Evolutionary conservation across 2,888 invertebrate species (phyloP).

Genomic region (Mycalesis mineus): DNA sequence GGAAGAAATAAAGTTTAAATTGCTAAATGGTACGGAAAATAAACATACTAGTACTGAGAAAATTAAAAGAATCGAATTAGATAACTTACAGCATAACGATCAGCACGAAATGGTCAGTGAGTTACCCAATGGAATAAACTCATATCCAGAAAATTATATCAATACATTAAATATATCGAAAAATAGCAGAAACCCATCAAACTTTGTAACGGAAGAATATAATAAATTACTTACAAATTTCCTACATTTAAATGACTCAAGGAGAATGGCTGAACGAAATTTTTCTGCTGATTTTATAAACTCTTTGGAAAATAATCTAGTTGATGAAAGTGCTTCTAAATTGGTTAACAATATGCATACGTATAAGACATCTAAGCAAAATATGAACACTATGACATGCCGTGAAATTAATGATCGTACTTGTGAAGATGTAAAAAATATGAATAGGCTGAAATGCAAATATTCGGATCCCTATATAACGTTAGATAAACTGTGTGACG

Average conservation of each 20-base stretch:
- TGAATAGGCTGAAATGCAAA: slow-evolving; percentile 46
- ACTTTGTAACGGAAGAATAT: slow-evolving; percentile 30
- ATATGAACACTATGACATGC: neutral
- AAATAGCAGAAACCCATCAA: slow-evolving; percentile 27
- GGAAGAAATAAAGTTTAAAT: slow-evolving; percentile 45
- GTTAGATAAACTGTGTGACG: slow-evolving; percentile 52
- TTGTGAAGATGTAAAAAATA: slow-evolving; percentile 43
- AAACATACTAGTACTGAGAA: neutral
- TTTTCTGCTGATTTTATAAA: neutral
- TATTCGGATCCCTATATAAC: slow-evolving; percentile 37
- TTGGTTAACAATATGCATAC: neutral
- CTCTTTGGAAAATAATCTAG: neutral
- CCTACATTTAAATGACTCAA: neutral
- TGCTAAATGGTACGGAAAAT: slow-evolving; percentile 21
- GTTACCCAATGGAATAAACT: slow-evolving; percentile 41
- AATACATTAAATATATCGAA: slow-evolving; percentile 33
- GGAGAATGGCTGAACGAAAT: neutral
- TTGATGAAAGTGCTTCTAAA: neutral
- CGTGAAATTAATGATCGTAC: slow-evolving; percentile 26
- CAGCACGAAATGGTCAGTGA: slow-evolving; percentile 26
- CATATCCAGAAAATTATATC: slow-evolving; percentile 35
- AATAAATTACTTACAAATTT: slow-evolving; percentile 1
- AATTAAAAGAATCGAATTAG: neutral
- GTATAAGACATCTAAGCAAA: neutral
- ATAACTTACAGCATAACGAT: neutral